Percentiles rank a stretch among this genome's conserved stretches.
Conservation (phyloP, 2,113 vertebrate genomes). For the Anguilla rostrata region DNA sequence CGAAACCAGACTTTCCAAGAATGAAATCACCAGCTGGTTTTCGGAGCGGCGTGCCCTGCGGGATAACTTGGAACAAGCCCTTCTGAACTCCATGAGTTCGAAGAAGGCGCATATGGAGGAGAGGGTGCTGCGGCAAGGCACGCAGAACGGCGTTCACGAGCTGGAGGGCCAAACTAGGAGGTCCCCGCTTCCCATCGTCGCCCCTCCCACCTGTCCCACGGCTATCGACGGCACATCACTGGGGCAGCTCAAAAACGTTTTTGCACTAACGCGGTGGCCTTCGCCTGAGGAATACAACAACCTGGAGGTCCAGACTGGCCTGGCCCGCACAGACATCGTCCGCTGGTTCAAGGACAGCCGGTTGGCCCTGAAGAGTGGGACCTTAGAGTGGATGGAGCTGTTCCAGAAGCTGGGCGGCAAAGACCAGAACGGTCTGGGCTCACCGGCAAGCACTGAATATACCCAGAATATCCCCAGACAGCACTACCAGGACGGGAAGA, state of each 20-base stretch:
- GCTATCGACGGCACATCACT: conserved; percentile 69
- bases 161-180: conserved; percentile 65
- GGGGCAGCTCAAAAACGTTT: conserved; percentile 82
- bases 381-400: conserved; percentile 79
- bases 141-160: conserved; percentile 77
- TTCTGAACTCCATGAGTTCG: conserved; percentile 89
- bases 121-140: conserved; percentile 38
- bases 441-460: conserved; percentile 59
- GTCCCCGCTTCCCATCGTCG: conserved; percentile 60
- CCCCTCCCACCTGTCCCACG: conserved; percentile 54
- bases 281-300: conserved; percentile 86
- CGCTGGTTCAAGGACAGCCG: conserved; percentile 89
- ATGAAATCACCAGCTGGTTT: conserved; percentile 91
- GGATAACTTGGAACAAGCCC: conserved; percentile 88
- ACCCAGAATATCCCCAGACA: conserved; percentile 53
- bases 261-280: conserved; percentile 87
- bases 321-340: conserved; percentile 82
- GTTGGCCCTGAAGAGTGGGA: conserved; percentile 70
- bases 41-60: conserved; percentile 83
- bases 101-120: conserved; percentile 63
- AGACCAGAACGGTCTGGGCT: conserved; percentile 54
- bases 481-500: conserved; percentile 68
- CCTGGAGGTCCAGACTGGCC: conserved; percentile 79
- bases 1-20: conserved; percentile 79
- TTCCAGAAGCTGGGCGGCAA: conserved; percentile 68